Percentiles rank a stretch among this genome's conserved stretches.
phyloP scores from a whole-genome alignment of 2,888 invertebrate species.

The Agonopterix alstromeriana region DNA sequence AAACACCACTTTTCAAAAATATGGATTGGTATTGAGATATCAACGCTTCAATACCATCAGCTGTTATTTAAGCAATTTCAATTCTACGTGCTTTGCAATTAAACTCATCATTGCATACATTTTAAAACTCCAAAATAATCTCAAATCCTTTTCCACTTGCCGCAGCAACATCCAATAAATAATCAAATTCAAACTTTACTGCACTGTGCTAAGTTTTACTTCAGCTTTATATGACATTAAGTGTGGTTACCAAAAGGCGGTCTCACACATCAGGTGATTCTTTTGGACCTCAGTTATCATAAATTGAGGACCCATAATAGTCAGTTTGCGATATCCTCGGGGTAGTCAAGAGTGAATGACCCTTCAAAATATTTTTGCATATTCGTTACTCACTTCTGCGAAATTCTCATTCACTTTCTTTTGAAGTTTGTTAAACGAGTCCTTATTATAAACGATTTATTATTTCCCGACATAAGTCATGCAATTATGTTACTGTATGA shows the following conservation, averaged over 20 bases:
- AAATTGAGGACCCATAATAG: constrained; percentile 17
- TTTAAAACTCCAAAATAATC: no score
- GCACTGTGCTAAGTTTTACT: no score
- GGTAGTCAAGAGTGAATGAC: constrained; percentile 15
- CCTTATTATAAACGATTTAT: constrained; percentile 12
- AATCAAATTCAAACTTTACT: no score
- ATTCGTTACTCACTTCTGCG: constrained; percentile 4
- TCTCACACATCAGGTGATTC: constrained; percentile 19
- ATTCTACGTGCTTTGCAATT: no score
- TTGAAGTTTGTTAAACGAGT: constrained; percentile 8
- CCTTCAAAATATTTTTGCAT: constrained; percentile 2
- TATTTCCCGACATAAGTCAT: constrained; percentile 6
- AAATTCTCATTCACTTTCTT: constrained; percentile 10
- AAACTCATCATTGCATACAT: no score
- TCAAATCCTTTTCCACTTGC: no score
- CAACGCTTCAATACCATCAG: no score
- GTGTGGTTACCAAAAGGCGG: constrained; percentile 13
- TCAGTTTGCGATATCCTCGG: constrained; percentile 11
- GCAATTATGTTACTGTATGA: constrained; percentile 1
- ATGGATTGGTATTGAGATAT: no score
- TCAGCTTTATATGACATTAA: background rate
- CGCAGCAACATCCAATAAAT: no score
- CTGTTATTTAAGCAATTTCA: no score
- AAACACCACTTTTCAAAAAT: no score
- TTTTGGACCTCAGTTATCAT: constrained; percentile 11